Evolutionary conservation across 2,113 vertebrate genomes (phyloP).

Genomic region (Lycaon pictus): DNA sequence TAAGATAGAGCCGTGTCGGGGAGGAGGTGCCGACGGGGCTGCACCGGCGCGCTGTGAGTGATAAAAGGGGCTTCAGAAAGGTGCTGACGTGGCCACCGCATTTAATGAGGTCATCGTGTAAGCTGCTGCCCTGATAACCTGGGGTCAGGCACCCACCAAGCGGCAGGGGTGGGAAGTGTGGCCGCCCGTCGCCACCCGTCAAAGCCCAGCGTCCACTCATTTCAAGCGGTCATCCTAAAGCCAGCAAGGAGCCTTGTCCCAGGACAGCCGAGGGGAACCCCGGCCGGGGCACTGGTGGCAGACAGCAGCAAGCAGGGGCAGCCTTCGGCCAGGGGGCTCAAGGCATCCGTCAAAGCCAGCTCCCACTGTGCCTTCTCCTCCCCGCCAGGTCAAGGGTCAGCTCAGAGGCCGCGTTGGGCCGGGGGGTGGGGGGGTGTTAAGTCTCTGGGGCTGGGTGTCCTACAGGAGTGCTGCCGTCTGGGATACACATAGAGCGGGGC

Average conservation of each 20-base stretch:
- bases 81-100: conserved; percentile 89
- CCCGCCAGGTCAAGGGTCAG: neutral
- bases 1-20: conserved; percentile 87
- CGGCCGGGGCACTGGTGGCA: rapidly evolving
- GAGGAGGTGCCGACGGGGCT: conserved; percentile 85
- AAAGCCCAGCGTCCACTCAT: conserved; percentile 19
- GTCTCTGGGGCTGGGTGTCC: rapidly evolving
- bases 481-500: rapidly evolving
- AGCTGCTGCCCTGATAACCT: conserved; percentile 89
- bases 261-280: neutral
- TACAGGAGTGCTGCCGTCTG: rapidly evolving
- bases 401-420: neutral
- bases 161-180: neutral
- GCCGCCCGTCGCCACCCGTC: conserved; percentile 74
- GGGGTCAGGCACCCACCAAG: conserved; percentile 83
- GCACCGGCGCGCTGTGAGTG: conserved; percentile 85
- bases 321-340: rapidly evolving
- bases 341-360: neutral
- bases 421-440: rapidly evolving
- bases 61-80: conserved; percentile 85
- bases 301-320: neutral
- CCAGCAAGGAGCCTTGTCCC: neutral
- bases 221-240: neutral
- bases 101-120: conserved; percentile 91
- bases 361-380: rapidly evolving